These are phyloP conservation scores for Dunckerocampus dactyliophorus DNA, from an alignment of 2,113 vertebrate species.

Conservation along the genomic window DNA sequence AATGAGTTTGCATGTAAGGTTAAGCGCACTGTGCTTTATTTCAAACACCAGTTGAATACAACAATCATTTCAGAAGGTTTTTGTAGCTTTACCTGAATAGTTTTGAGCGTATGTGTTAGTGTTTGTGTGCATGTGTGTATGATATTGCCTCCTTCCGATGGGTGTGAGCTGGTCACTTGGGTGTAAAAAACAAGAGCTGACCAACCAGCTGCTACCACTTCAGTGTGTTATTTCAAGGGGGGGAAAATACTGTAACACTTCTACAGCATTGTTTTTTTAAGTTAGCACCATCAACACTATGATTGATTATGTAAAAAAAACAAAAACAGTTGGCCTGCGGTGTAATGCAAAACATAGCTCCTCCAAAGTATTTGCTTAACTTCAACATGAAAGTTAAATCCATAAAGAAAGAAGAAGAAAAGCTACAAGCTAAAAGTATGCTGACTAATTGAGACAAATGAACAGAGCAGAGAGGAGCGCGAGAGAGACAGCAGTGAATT, in stretches of 20 bases:
- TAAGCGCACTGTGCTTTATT: too few species aligned
- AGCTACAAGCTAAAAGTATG: slow-evolving; percentile 33
- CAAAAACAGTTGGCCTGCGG: background rate
- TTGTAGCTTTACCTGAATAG: background rate
- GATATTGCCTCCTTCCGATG: slow-evolving; percentile 30
- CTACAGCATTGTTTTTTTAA: background rate
- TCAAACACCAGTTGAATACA: too few species aligned
- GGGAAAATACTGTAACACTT: background rate
- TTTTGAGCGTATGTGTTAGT: background rate
- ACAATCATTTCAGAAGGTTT: background rate
- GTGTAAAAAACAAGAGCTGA: slow-evolving; percentile 77
- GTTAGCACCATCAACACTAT: background rate
- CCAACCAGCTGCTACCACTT: slow-evolving; percentile 64
- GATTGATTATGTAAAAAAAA: slow-evolving; percentile 1
- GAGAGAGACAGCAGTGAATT: slow-evolving; percentile 30
- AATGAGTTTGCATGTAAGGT: too few species aligned
- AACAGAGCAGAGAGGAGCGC: slow-evolving; percentile 41
- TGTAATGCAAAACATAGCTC: background rate
- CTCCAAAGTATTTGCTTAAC: slow-evolving; percentile 2
- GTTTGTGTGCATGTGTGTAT: background rate
- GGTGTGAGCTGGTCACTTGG: slow-evolving; percentile 70
- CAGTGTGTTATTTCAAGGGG: slow-evolving; percentile 46
- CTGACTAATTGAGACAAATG: slow-evolving; percentile 66
- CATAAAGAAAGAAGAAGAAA: slow-evolving; percentile 19
- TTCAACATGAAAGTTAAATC: slow-evolving; percentile 23